phyloP scores from a whole-genome alignment of 2,888 invertebrate species.

The Sinohyriopsis cumingii region DNA sequence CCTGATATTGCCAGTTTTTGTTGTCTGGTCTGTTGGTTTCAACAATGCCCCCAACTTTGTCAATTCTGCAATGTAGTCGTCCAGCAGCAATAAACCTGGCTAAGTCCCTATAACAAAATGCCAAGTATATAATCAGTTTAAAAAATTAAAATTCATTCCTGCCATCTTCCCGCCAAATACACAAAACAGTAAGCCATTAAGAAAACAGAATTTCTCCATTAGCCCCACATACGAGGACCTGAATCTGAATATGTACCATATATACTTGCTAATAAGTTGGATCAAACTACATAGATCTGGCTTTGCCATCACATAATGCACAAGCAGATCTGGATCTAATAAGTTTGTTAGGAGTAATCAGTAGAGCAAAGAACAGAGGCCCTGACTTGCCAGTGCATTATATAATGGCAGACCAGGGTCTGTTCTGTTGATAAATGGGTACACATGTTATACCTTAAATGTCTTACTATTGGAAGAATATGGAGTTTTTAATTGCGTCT shows the following conservation, averaged over 20 bases:
- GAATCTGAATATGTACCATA: neutral
- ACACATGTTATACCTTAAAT: too few species aligned
- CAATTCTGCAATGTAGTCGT: slow-evolving; percentile 96
- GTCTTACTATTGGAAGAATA: too few species aligned
- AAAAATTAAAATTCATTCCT: neutral
- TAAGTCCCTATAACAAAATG: slow-evolving; percentile 61
- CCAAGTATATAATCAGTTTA: neutral
- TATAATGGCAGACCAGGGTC: too few species aligned
- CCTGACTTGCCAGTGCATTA: too few species aligned
- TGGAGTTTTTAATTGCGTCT: too few species aligned
- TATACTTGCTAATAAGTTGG: neutral
- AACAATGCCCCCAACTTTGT: slow-evolving; percentile 90
- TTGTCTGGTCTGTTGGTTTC: slow-evolving; percentile 94
- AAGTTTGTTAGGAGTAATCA: too few species aligned
- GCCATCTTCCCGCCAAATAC: neutral
- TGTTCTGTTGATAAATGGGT: too few species aligned
- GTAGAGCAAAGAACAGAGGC: too few species aligned
- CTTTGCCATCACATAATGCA: too few species aligned
- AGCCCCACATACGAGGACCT: neutral
- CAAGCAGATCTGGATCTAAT: too few species aligned
- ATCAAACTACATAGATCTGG: too few species aligned
- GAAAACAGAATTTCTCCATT: neutral
- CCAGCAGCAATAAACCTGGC: slow-evolving; percentile 96
- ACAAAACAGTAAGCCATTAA: neutral
- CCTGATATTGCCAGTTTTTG: slow-evolving; percentile 94